These are phyloP conservation scores for Bemisia tabaci DNA, from an alignment of 1,140 invertebrate genomes.

Conservation along the genomic window DNA sequence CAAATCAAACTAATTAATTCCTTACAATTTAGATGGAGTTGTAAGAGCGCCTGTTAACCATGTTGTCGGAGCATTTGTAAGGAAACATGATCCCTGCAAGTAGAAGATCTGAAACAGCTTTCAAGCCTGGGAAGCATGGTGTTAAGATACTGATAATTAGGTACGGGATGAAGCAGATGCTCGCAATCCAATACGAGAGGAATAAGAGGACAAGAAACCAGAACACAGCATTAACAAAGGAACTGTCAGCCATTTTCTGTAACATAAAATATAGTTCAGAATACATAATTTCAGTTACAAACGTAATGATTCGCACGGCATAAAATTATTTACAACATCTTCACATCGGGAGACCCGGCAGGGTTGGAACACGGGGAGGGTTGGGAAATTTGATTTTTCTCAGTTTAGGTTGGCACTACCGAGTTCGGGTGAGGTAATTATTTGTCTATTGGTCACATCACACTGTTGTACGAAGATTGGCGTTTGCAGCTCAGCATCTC, in stretches of 20 bases:
- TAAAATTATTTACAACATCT: no score
- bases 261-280: constrained; percentile 1
- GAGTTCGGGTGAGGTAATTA: neutral
- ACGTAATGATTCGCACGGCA: no score
- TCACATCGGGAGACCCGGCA: neutral
- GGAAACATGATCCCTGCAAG: constrained; percentile 31
- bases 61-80: constrained; percentile 29
- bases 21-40: constrained; percentile 15
- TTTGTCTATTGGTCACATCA: neutral
- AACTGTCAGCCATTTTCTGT: constrained; percentile 7
- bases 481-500: neutral
- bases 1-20: no score
- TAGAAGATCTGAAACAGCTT: constrained; percentile 27
- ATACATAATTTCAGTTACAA: no score
- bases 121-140: constrained; percentile 34
- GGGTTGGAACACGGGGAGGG: neutral
- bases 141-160: constrained; percentile 36
- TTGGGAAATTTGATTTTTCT: neutral
- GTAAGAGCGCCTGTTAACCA: constrained; percentile 28
- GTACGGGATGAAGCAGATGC: constrained; percentile 36
- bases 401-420: neutral
- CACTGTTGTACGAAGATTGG: neutral
- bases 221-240: constrained; percentile 25
- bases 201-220: constrained; percentile 39
- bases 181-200: constrained; percentile 35